Evolutionary conservation across 2,113 vertebrate species (phyloP), one percentile per base, ranked within the genome.

Genomic region (Nerophis ophidion): DNA sequence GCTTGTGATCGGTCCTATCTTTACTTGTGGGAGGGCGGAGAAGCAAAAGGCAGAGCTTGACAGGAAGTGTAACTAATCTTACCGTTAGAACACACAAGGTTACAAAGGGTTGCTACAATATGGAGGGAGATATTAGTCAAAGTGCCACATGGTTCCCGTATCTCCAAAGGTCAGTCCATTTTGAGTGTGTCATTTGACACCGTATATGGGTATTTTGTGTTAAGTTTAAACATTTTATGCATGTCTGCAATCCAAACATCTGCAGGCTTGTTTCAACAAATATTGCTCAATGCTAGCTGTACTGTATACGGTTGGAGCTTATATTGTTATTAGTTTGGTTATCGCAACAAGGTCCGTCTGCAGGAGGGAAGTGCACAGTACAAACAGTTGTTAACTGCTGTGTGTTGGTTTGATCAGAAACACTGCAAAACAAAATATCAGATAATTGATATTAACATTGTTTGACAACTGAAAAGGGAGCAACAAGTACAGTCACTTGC

Each of bases 121-220:
- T 91, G 91, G 89, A 88, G 44, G 79, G 52, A 60, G 83, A 80
- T 19, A 44, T 52, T 16, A 65, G 36, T 17, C 45, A 40, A 44
- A 70, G 40, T 45, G 36, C 68, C 46, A 75, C 65, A 60, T 77
- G 83, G 79, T 84, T 85, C 52, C 75, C 84, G 49, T 74, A 57
- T 65, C 77, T 89, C 14, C 65, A 40, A 67, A 83, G 86, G 89
- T 90, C 70, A 76, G 84, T 74, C 36, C 17, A 36, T 15, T 53
- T 16, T 40, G 16, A 16, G 35, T 64, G 33, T 64, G 71, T 68
- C 65, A 72, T 54, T n/a, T 49, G 63, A 76, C 45, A 55, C 61
- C 44, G 38, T 7, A 6, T 48, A 54, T 61, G 45, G 47, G 60
- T 65, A 67, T 59, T 60, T 11, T 68, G 63, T 68, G 33, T 36